phyloP scores from a whole-genome alignment of 2,113 vertebrate species.

The Eclectus roratus region DNA sequence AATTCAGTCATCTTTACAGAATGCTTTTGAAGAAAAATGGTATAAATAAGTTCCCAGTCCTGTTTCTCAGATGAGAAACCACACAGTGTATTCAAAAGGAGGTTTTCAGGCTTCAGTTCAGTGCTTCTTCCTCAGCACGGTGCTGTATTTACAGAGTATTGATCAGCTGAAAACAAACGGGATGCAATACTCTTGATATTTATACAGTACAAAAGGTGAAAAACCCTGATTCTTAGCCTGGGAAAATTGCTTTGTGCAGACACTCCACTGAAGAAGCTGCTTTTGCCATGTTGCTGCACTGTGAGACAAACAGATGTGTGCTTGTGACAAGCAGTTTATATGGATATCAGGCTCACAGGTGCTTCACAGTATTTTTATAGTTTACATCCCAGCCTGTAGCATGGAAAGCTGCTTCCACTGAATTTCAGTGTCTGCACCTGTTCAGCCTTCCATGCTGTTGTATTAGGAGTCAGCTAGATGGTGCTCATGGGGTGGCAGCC shows the following conservation, averaged over 20 bases:
- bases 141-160: neutral
- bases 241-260: neutral
- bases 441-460: neutral
- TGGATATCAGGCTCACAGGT: neutral
- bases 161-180: conserved; percentile 19
- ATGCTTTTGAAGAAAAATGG: neutral
- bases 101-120: neutral
- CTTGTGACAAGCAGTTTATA: neutral
- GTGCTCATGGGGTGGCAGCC: conserved; percentile 33
- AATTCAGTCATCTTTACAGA: neutral
- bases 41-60: neutral
- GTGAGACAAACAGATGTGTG: accelerated
- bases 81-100: neutral
- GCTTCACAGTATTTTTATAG: neutral
- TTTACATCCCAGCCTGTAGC: neutral
- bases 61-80: neutral
- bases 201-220: neutral
- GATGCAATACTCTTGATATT: neutral
- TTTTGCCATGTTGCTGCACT: accelerated
- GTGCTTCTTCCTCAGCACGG: neutral
- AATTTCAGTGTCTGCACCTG: neutral
- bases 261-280: neutral
- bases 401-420: neutral
- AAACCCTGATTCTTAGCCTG: neutral
- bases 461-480: conserved; percentile 31